Evolutionary conservation across 2,797 vertebrate genomes (phyloP).

Genomic region (Cheirogaleus major): DNA sequence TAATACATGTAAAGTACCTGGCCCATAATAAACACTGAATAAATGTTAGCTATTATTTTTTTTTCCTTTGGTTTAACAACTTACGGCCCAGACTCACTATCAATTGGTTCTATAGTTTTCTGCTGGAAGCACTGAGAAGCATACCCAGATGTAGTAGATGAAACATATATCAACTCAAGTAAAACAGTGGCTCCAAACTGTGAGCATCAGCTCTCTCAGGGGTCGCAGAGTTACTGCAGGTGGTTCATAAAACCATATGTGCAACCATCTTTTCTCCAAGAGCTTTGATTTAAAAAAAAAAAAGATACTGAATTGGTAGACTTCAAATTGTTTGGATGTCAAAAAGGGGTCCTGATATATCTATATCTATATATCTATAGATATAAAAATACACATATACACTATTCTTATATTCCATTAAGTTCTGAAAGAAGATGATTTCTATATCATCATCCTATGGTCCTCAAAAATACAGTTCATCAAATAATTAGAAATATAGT

Average conservation of each 20-base stretch:
- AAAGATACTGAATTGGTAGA: background rate
- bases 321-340: background rate
- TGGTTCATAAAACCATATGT: background rate
- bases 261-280: background rate
- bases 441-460: background rate
- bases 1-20: background rate
- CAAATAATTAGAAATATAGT: background rate
- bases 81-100: background rate
- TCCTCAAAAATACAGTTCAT: background rate
- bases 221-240: background rate
- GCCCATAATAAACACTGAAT: background rate
- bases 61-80: conserved; percentile 28
- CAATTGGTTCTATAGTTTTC: background rate
- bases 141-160: background rate
- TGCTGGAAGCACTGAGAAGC: background rate
- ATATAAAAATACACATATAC: background rate
- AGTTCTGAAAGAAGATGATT: conserved; percentile 27
- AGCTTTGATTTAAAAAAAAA: background rate
- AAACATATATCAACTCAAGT: background rate
- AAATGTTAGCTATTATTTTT: background rate
- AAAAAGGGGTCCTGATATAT: background rate
- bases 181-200: background rate
- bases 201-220: background rate
- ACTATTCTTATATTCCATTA: background rate
- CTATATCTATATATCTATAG: background rate